Percentiles rank a stretch among this genome's conserved stretches.
These are phyloP conservation scores for Ophiothrix spiculata DNA, from an alignment of 35 echinoderm and acorn worm genomes.

Conservation along the genomic window DNA sequence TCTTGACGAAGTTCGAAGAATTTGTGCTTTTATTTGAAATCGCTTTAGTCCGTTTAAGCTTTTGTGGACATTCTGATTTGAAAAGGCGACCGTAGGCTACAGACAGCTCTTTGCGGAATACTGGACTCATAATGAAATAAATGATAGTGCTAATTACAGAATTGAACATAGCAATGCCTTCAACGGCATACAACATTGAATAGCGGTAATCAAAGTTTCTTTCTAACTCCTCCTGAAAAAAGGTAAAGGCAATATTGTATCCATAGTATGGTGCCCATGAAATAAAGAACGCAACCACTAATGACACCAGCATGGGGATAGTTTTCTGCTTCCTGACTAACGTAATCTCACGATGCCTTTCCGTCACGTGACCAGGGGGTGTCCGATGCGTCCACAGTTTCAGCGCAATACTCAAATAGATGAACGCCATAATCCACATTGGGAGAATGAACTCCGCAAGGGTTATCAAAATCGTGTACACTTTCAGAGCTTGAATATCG, in stretches of 20 bases:
- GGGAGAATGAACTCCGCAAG: conserved; percentile 76
- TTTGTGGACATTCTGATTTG: conserved; percentile 7
- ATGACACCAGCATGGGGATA: conserved; percentile 88
- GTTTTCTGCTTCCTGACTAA: conserved; percentile 88
- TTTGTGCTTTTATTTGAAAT: conserved; percentile 1
- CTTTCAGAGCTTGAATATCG: conserved; percentile 22
- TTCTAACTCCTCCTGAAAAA: conserved; percentile 45
- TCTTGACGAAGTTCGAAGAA: conserved; percentile 43
- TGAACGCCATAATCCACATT: conserved; percentile 81
- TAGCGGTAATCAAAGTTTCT: conserved; percentile 21
- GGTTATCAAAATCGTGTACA: conserved; percentile 59
- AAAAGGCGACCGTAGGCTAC: conserved; percentile 29
- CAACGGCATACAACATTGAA: conserved; percentile 56
- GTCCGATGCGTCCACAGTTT: conserved; percentile 90
- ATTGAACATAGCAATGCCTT: conserved; percentile 93
- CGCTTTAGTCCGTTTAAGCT: conserved; percentile 18
- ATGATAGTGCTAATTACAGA: conserved; percentile 85
- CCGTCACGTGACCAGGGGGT: conserved; percentile 74
- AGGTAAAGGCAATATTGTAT: conserved; percentile 65
- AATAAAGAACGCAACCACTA: conserved; percentile 90
- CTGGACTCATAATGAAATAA: conserved; percentile 79
- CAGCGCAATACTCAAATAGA: conserved; percentile 81
- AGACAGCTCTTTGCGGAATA: conserved; percentile 81
- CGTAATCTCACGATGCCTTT: conserved; percentile 80
- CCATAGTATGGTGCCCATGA: conserved; percentile 90